These are phyloP conservation scores for Drosophila pseudoobscura DNA, from an alignment of 1,140 invertebrate genomes.

Conservation along the genomic window DNA sequence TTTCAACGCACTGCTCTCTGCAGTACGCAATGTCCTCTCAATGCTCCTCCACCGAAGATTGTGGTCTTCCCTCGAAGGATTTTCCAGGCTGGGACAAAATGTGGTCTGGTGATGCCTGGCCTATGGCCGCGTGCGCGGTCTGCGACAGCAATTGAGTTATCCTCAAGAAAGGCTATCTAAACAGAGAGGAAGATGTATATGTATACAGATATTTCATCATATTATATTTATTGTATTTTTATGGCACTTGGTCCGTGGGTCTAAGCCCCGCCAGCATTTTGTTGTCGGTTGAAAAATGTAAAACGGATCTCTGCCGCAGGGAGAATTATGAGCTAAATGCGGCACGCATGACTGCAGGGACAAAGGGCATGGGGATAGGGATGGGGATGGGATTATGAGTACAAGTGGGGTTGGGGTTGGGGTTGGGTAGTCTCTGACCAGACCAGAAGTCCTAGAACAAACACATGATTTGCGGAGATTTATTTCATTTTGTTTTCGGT, in stretches of 20 bases:
- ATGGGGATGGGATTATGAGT: not conserved
- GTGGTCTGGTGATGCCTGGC: constrained; percentile 6
- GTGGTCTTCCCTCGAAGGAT: not conserved
- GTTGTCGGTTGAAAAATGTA: constrained; percentile 68
- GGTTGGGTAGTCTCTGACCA: not conserved
- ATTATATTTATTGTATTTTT: constrained; percentile 77
- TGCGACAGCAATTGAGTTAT: constrained; percentile 74
- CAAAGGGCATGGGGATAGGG: not conserved
- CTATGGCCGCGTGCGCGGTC: constrained; percentile 29
- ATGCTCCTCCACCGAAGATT: not conserved
- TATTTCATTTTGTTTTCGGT: constrained; percentile 11
- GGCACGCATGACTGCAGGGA: constrained; percentile 43
- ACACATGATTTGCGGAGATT: constrained; percentile 67
- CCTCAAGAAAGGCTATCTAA: constrained; percentile 74
- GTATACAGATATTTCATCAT: constrained; percentile 42
- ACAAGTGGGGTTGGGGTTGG: not conserved
- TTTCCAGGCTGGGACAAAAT: constrained; percentile 9
- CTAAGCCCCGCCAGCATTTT: constrained; percentile 56
- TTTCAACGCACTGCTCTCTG: constrained; percentile 67
- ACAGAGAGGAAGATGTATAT: constrained; percentile 41
- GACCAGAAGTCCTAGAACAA: constrained; percentile 1
- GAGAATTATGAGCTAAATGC: constrained; percentile 76
- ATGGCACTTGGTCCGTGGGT: constrained; percentile 57
- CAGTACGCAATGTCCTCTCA: constrained; percentile 31
- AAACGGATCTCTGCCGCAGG: constrained; percentile 46